phyloP scores from a whole-genome alignment of 2,797 vertebrate genomes.

The Trematomus bernacchii region DNA sequence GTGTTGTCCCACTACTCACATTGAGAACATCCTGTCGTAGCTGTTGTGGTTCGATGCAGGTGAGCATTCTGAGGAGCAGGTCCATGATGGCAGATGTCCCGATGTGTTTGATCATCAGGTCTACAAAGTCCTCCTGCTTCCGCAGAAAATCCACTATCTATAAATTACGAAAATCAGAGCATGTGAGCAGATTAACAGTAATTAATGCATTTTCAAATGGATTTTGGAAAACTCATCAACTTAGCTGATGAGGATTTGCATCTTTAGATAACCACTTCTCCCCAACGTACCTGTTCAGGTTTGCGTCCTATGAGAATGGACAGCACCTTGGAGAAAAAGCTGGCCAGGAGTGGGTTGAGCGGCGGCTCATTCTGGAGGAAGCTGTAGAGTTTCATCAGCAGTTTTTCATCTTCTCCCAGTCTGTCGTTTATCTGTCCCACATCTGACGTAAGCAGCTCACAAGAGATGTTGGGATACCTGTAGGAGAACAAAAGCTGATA shows the following conservation, averaged over 20 bases:
- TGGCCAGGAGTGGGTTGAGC: conserved; percentile 96
- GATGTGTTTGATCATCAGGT: conserved; percentile 98
- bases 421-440: conserved; percentile 97
- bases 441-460: conserved; percentile 97
- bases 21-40: conserved; percentile 96
- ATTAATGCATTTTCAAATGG: neutral
- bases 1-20: conserved; percentile 82
- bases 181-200: neutral
- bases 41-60: conserved; percentile 97
- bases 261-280: neutral
- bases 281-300: conserved; percentile 92
- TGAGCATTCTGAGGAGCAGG: conserved; percentile 96
- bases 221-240: neutral
- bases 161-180: conserved; percentile 49
- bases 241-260: neutral
- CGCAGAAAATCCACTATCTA: conserved; percentile 98
- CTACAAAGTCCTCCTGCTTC: conserved; percentile 96
- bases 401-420: conserved; percentile 95
- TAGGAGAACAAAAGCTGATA: neutral
- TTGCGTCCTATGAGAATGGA: conserved; percentile 99
- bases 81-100: conserved; percentile 99
- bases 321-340: conserved; percentile 99
- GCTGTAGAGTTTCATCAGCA: conserved; percentile 94
- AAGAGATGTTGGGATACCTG: conserved; percentile 99
- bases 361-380: conserved; percentile 96